These are phyloP conservation scores for Hesperia comma DNA, from an alignment of 2,888 invertebrate species.

Conservation along the genomic window DNA sequence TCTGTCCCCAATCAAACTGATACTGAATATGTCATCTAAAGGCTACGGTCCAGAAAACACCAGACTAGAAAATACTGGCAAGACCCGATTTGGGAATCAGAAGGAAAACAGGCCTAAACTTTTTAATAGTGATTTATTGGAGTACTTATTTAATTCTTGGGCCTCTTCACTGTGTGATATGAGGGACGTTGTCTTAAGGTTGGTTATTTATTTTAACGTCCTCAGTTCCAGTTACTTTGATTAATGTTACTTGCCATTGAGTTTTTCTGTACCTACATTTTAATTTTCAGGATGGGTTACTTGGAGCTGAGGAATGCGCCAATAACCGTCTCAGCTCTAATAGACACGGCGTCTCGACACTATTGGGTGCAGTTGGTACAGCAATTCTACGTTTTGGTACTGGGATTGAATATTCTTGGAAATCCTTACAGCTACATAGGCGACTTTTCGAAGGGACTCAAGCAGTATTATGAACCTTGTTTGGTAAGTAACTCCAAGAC, in stretches of 20 bases:
- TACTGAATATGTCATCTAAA: conserved; percentile 84
- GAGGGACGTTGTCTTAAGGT: conserved; percentile 86
- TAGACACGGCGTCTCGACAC: conserved; percentile 84
- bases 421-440: conserved; percentile 89
- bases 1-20: conserved; percentile 84
- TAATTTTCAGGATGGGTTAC: conserved; percentile 85
- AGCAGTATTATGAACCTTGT: conserved; percentile 86
- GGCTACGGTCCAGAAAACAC: conserved; percentile 67
- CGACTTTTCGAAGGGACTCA: conserved; percentile 85
- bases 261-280: background rate
- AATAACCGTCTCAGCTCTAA: conserved; percentile 74
- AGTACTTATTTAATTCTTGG: conserved; percentile 86
- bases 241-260: background rate
- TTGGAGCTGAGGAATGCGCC: conserved; percentile 85
- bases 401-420: conserved; percentile 91
- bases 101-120: conserved; percentile 78
- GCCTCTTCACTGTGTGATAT: conserved; percentile 86
- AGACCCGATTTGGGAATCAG: conserved; percentile 61
- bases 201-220: conserved; percentile 42
- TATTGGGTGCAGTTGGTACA: conserved; percentile 89
- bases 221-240: background rate
- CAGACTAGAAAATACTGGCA: conserved; percentile 56
- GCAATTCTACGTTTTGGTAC: conserved; percentile 91
- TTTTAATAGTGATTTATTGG: conserved; percentile 84
- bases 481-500: conserved; percentile 75